Evolutionary conservation across 2,113 vertebrate genomes (phyloP).

Genomic region (Balaeniceps rex): DNA sequence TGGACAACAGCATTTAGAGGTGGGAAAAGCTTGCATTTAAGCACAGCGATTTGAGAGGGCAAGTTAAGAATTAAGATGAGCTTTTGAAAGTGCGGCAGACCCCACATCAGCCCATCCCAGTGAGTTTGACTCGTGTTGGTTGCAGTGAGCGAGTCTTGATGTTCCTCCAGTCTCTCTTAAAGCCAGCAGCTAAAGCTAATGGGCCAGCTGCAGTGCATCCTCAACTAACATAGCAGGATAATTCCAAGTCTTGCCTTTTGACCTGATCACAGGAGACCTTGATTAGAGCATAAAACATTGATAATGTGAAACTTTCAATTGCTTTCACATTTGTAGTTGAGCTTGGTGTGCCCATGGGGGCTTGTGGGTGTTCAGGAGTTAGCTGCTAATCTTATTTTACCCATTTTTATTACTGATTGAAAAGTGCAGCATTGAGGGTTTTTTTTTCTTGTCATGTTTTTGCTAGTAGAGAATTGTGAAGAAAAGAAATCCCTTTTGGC

Average conservation of each 20-base stretch:
- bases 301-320: background rate
- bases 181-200: background rate
- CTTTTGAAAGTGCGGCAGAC: background rate
- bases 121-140: background rate
- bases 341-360: background rate
- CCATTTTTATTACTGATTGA: background rate
- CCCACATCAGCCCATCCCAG: background rate
- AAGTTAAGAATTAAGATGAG: background rate
- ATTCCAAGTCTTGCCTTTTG: conserved; percentile 36
- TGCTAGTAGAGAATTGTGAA: conserved; percentile 1
- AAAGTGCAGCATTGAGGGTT: background rate
- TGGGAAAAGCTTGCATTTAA: background rate
- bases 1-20: background rate
- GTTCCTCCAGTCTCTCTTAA: conserved; percentile 19
- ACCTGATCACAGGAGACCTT: conserved; percentile 18
- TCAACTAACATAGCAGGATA: background rate
- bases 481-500: conserved; percentile 39
- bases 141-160: background rate
- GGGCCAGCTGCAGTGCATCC: background rate
- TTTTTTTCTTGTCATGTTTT: background rate
- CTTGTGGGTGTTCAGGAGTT: background rate
- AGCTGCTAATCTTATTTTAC: background rate
- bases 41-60: background rate
- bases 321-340: background rate
- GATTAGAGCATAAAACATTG: conserved; percentile 13